Evolutionary conservation across 2,797 vertebrate species (phyloP).

Genomic region (Heterohyrax brucei): DNA sequence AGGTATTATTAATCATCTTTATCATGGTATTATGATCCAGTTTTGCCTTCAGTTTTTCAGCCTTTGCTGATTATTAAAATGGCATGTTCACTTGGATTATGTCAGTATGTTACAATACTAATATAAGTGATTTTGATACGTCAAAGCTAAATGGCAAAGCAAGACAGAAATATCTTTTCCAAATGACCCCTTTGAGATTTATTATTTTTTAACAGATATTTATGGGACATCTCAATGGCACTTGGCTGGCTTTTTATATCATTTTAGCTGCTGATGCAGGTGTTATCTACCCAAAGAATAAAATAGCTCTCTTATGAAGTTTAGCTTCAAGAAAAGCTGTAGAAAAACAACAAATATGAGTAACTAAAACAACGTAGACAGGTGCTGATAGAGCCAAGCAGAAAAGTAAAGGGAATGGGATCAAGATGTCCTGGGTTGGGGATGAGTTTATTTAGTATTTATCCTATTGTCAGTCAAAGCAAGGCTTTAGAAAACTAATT

Average conservation of each 20-base stretch:
- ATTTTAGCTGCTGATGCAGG: neutral
- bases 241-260: neutral
- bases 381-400: neutral
- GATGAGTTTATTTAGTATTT: neutral
- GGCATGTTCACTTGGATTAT: constrained; percentile 73
- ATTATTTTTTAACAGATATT: constrained; percentile 45
- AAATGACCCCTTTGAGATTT: neutral
- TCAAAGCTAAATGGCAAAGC: constrained; percentile 50
- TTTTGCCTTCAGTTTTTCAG: constrained; percentile 76
- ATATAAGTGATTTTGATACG: constrained; percentile 49
- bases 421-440: neutral
- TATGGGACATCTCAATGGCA: neutral
- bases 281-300: neutral
- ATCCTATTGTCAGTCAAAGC: neutral
- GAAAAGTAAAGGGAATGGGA: neutral
- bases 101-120: constrained; percentile 72
- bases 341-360: neutral
- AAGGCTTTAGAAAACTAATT: neutral
- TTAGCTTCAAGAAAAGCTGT: neutral
- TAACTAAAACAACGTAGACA: neutral
- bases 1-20: constrained; percentile 70
- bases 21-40: constrained; percentile 65
- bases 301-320: neutral
- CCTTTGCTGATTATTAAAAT: constrained; percentile 67
- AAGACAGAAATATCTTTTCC: constrained; percentile 56